phyloP scores from a whole-genome alignment of 2,888 invertebrate species.

The Podabrus alpinus region DNA sequence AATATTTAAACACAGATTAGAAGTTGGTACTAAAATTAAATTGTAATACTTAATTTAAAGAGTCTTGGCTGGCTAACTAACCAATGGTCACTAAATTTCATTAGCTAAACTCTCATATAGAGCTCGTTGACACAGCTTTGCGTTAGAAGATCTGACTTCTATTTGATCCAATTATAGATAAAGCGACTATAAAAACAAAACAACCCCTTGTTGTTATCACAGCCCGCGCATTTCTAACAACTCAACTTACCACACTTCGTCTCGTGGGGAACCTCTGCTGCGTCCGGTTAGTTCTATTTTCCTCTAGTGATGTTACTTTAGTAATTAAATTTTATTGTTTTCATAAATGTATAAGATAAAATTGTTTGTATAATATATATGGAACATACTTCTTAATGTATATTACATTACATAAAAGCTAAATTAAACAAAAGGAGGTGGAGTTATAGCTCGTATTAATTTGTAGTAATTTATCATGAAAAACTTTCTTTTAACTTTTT shows the following conservation, averaged over 20 bases:
- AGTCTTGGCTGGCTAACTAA: background rate
- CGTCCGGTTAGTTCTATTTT: slow-evolving; percentile 25
- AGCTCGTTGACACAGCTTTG: slow-evolving; percentile 19
- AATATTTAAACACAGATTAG: background rate
- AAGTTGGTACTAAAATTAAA: background rate
- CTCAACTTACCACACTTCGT: slow-evolving; percentile 41
- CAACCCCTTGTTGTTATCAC: slow-evolving; percentile 43
- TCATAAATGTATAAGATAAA: slow-evolving; percentile 23
- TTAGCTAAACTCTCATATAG: slow-evolving; percentile 12
- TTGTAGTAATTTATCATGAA: background rate
- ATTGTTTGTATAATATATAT: slow-evolving; percentile 11
- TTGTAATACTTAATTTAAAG: background rate
- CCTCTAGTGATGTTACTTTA: slow-evolving; percentile 9
- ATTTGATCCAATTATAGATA: slow-evolving; percentile 51
- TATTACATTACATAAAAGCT: background rate
- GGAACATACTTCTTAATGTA: slow-evolving; percentile 1
- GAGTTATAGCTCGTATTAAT: background rate
- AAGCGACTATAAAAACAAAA: slow-evolving; percentile 46
- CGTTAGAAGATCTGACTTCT: slow-evolving; percentile 19
- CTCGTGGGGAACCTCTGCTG: slow-evolving; percentile 24
- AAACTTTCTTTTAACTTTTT: background rate
- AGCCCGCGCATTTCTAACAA: slow-evolving; percentile 43
- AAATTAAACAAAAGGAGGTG: background rate
- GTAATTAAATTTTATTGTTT: slow-evolving; percentile 27
- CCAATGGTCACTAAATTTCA: slow-evolving; percentile 13